Percentiles rank a stretch among this genome's conserved stretches.
phyloP scores from a whole-genome alignment of 2,797 vertebrate species.

The Tolypeutes matacus region DNA sequence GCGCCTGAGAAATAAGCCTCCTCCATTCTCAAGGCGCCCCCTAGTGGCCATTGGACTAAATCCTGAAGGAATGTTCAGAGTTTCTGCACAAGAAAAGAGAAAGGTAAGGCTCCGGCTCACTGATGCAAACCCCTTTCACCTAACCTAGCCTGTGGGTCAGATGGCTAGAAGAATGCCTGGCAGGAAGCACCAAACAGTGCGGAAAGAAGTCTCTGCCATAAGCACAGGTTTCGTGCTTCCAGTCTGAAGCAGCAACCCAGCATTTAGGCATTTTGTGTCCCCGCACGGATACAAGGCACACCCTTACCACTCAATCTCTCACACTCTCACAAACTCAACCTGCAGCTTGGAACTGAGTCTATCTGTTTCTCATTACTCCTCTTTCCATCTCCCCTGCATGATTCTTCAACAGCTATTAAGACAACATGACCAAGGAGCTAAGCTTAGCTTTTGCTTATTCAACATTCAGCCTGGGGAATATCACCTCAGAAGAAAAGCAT shows the following conservation, averaged over 20 bases:
- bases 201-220: neutral
- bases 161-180: neutral
- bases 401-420: slow-evolving; percentile 77
- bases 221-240: neutral
- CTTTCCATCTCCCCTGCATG: slow-evolving; percentile 64
- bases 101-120: slow-evolving; percentile 69
- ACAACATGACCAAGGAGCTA: slow-evolving; percentile 65
- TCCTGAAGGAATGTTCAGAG: slow-evolving; percentile 52
- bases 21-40: slow-evolving; percentile 82
- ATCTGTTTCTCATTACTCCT: slow-evolving; percentile 77
- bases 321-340: slow-evolving; percentile 67
- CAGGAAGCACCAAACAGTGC: neutral
- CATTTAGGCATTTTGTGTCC: neutral
- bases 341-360: slow-evolving; percentile 60
- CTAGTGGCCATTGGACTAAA: slow-evolving; percentile 72
- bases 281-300: slow-evolving; percentile 55
- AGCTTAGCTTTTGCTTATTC: slow-evolving; percentile 73
- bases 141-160: slow-evolving; percentile 19
- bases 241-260: neutral
- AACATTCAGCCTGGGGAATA: slow-evolving; percentile 70
- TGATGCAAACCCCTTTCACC: slow-evolving; percentile 5
- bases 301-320: slow-evolving; percentile 40
- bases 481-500: slow-evolving; percentile 63
- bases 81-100: slow-evolving; percentile 65
- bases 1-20: fast-evolving